Evolutionary conservation across 2,888 invertebrate species (phyloP).

Genomic region (Papilio demoleus): DNA sequence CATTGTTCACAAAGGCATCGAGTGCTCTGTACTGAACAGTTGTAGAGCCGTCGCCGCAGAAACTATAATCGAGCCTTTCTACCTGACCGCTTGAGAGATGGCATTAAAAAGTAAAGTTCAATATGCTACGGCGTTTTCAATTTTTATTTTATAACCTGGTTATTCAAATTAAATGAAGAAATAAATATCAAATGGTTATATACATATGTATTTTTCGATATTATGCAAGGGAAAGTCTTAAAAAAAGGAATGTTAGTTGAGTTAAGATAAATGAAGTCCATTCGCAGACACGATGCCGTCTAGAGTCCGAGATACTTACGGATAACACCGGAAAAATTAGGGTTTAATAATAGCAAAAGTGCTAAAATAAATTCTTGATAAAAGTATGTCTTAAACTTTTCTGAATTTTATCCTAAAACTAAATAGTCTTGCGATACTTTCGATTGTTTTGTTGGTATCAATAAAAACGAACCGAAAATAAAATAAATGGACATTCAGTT

Average conservation of each 20-base stretch:
- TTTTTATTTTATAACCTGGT: neutral
- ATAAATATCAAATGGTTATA: neutral
- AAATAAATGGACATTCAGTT: neutral
- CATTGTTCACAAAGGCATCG: neutral
- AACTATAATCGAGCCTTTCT: constrained; percentile 8
- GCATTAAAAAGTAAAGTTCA: neutral
- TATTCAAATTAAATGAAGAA: too few species aligned
- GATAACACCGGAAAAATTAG: too few species aligned
- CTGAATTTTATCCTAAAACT: too few species aligned
- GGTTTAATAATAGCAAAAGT: too few species aligned
- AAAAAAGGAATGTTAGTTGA: constrained; percentile 1
- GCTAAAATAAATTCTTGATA: too few species aligned
- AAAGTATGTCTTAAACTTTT: too few species aligned
- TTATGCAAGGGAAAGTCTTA: neutral
- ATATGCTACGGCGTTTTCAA: neutral
- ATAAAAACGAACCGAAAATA: neutral
- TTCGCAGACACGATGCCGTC: constrained; percentile 9
- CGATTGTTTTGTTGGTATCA: too few species aligned
- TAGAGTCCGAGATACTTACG: too few species aligned
- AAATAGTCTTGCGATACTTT: too few species aligned
- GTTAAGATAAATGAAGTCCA: constrained; percentile 24
- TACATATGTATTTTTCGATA: too few species aligned
- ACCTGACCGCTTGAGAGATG: neutral
- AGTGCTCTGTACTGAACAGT: constrained; percentile 4
- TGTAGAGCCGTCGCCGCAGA: constrained; percentile 12